Conservation (phyloP, 2,797 vertebrate genomes). For the Threskiornis aethiopicus region DNA sequence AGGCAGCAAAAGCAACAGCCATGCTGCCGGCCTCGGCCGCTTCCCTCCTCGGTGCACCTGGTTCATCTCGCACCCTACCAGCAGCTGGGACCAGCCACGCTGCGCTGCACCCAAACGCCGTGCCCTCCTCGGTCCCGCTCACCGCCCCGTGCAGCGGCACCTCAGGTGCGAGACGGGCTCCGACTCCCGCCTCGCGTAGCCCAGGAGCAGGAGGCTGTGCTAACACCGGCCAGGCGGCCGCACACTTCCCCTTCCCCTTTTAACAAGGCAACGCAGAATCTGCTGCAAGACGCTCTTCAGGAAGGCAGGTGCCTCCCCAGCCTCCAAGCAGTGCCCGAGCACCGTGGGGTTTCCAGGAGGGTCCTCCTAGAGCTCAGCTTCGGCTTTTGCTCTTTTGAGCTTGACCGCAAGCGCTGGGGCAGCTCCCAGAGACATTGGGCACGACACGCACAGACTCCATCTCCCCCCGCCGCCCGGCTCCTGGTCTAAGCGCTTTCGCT, state of each 20-base stretch:
- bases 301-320: neutral
- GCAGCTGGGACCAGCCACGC: neutral
- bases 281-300: neutral
- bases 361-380: neutral
- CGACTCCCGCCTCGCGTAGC: neutral
- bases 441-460: rapidly evolving
- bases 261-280: neutral
- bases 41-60: neutral
- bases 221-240: rapidly evolving
- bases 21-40: neutral
- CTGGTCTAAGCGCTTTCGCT: neutral
- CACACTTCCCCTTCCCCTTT: neutral
- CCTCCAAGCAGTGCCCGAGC: neutral
- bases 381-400: neutral
- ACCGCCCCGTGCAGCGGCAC: neutral
- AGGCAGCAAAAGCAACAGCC: neutral
- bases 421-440: neutral
- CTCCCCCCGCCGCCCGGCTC: rapidly evolving
- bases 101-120: rapidly evolving
- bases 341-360: neutral
- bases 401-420: rapidly evolving
- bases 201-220: neutral
- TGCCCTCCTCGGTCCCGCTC: neutral
- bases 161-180: rapidly evolving
- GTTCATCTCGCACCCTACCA: neutral